These are phyloP conservation scores for Cuculus canorus DNA, from an alignment of 2,797 vertebrate species.

Conservation along the genomic window DNA sequence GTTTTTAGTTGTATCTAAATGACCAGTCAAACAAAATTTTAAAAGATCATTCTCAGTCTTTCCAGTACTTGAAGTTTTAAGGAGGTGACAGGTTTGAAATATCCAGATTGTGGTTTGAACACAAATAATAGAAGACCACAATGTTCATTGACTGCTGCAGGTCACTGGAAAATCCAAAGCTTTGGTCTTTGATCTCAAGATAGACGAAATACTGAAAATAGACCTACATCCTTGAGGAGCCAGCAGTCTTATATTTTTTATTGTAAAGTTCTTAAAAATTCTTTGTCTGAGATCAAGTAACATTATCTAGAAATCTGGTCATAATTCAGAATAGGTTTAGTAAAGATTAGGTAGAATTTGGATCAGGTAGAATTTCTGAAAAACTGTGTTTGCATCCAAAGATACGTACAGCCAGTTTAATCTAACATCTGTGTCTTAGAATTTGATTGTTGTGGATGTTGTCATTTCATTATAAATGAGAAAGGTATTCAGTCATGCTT, in stretches of 20 bases:
- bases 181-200: conserved; percentile 35
- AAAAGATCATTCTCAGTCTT: not conserved
- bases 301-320: conserved; percentile 19
- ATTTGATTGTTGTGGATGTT: conserved; percentile 64
- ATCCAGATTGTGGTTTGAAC: not conserved
- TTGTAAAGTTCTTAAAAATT: not conserved
- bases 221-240: not conserved
- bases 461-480: conserved; percentile 66
- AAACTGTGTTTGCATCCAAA: conserved; percentile 57
- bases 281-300: conserved; percentile 25
- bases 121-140: conserved; percentile 15
- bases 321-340: conserved; percentile 51
- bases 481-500: conserved; percentile 69
- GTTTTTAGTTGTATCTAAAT: not conserved
- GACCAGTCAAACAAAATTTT: not conserved
- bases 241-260: not conserved
- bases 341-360: conserved; percentile 7
- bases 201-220: not conserved
- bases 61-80: conserved; percentile 13
- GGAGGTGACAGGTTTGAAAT: not conserved
- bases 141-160: conserved; percentile 32
- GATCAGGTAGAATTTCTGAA: conserved; percentile 58
- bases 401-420: conserved; percentile 65
- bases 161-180: conserved; percentile 39
- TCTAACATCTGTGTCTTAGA: conserved; percentile 69